phyloP scores from a whole-genome alignment of 2,113 vertebrate genomes.

The Thunnus maccoyii region DNA sequence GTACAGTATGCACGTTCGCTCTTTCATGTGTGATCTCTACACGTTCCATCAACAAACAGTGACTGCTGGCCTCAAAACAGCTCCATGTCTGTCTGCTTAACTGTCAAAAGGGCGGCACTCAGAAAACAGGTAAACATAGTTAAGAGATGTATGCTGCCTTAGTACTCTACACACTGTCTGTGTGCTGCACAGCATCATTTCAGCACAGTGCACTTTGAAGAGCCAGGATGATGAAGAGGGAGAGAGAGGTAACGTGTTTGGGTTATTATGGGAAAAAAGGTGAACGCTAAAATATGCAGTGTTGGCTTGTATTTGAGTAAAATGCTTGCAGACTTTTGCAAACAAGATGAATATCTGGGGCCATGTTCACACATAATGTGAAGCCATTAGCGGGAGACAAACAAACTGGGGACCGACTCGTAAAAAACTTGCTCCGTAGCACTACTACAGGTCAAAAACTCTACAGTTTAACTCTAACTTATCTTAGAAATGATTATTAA shows the following conservation, averaged over 20 bases:
- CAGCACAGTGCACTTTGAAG: constrained; percentile 41
- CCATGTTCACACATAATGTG: not conserved
- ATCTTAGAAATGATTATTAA: no score
- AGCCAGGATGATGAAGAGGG: constrained; percentile 15
- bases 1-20: constrained; percentile 23
- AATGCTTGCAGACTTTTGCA: not conserved
- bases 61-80: constrained; percentile 58
- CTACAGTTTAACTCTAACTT: no score
- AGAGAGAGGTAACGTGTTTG: constrained; percentile 11
- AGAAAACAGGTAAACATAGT: constrained; percentile 63
- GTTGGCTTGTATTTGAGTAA: constrained; percentile 4
- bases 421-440: no score
- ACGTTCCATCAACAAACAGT: constrained; percentile 69
- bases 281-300: constrained; percentile 3
- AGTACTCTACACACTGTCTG: constrained; percentile 36
- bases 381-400: no score
- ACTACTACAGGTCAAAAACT: no score
- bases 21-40: constrained; percentile 53
- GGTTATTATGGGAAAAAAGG: not conserved
- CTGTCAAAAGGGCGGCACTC: constrained; percentile 58
- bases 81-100: constrained; percentile 58
- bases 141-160: constrained; percentile 41
- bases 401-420: no score
- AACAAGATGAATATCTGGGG: constrained; percentile 1
- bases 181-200: constrained; percentile 35